Percentiles rank a stretch among this genome's conserved stretches.
These are phyloP conservation scores for Limosa lapponica DNA, from an alignment of 2,797 vertebrate genomes.

Conservation along the genomic window DNA sequence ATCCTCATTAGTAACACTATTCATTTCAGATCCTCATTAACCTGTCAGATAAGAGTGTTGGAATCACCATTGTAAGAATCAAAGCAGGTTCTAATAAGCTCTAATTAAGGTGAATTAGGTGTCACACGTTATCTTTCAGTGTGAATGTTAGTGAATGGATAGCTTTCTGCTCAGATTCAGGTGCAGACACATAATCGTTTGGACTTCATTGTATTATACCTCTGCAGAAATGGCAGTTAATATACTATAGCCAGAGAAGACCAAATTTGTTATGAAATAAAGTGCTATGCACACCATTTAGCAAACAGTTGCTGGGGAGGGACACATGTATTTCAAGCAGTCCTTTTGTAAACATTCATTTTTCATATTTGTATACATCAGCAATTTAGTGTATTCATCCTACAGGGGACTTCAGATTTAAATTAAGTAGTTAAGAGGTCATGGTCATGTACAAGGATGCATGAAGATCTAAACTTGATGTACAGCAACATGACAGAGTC, in stretches of 20 bases:
- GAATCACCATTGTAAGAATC: slow-evolving; percentile 38
- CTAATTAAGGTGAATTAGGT: slow-evolving; percentile 50
- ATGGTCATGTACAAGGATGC: neutral
- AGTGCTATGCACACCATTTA: neutral
- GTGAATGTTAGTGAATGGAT: neutral
- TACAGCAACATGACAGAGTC: neutral
- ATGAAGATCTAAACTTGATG: neutral
- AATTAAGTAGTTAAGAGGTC: neutral
- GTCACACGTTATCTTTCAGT: neutral
- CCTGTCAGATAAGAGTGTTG: slow-evolving; percentile 45
- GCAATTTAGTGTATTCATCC: neutral
- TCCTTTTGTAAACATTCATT: neutral
- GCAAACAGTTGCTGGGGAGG: neutral
- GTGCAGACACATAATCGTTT: neutral
- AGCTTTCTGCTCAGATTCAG: neutral
- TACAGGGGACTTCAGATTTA: neutral
- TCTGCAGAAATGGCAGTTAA: neutral
- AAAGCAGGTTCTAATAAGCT: slow-evolving; percentile 47
- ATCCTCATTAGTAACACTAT: slow-evolving; percentile 58
- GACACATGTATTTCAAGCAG: neutral
- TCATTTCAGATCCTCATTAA: slow-evolving; percentile 59
- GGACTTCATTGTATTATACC: neutral
- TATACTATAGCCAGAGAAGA: neutral
- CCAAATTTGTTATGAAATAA: neutral
- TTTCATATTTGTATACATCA: neutral